Evolutionary conservation across 2,888 invertebrate genomes (phyloP), one percentile per base, ranked within the genome.

Genomic region (Diachrysia chrysitis): DNA sequence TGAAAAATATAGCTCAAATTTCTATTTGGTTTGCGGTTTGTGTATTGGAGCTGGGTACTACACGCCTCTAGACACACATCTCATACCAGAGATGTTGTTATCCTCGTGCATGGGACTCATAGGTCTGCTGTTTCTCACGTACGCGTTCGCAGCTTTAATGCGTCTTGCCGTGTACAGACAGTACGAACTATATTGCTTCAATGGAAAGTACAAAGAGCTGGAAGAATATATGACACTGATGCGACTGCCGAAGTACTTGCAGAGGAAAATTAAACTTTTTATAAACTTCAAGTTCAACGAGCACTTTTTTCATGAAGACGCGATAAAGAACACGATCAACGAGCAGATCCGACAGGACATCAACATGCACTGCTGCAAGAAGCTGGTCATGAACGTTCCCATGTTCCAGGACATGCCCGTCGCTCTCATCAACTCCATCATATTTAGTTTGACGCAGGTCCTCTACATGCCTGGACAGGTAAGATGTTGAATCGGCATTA

Each of bases 401-500:
- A 83, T 96, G 46, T 96, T 97, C 69, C 92, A 93, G 60, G 91
- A 96, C 63, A 81, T 97, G 75, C 95, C 96, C 0, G 86, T 90
- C 10, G 87, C 94, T 1, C 78, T 96, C 21, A 85, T 96, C 0
- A 93, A 93, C 23, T 89, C 95, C 1, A 95, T 97, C 19, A 92
- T 96, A 9, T 90, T 94, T 17, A 88, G 91, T 69, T 85, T 97
- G 61, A 93, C 90, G 53, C 93, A 93, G 59, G 95, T 96, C 73
- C 88, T 96, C 16, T 96, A 93, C 81, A 91, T 97, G 83, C 96
- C 96, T 0, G 96, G 96, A 61, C 96, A 97, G 86, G 92, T 91
- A 61, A 76, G 76, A 0, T 9, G 0, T 12, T 19, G 12, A 14
- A 14, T 54, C 4, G 7, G 0, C 12, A 46, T 7, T 1, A 16